A percentile compares a stretch with the other conserved stretches of the same genome.
phyloP scores from a whole-genome alignment of 1,140 invertebrate species.

The Dolichoris vasculosae region DNA sequence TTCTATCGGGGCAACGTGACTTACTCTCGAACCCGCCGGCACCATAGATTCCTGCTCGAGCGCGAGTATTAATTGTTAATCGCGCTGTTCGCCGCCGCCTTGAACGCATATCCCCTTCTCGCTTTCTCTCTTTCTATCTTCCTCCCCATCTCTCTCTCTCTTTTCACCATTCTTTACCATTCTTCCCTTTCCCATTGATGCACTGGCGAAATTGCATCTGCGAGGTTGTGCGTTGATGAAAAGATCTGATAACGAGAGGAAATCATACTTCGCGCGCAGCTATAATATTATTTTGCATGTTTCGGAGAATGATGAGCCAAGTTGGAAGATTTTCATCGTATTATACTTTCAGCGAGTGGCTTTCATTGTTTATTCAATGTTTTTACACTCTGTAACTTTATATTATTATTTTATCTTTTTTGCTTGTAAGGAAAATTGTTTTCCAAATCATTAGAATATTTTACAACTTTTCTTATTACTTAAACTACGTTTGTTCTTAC shows the following conservation, averaged over 20 bases:
- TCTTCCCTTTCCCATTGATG: conserved; percentile 19
- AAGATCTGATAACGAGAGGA: conserved; percentile 38
- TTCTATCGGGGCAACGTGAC: conserved; percentile 68
- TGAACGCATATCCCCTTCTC: background rate
- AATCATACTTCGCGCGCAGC: background rate
- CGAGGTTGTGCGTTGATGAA: conserved; percentile 5
- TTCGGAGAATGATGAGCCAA: background rate
- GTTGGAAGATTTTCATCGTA: background rate
- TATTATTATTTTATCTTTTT: background rate
- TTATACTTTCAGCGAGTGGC: too few species aligned
- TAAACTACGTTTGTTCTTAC: too few species aligned
- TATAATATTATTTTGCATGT: conserved; percentile 24
- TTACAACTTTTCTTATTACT: too few species aligned
- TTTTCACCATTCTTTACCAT: background rate
- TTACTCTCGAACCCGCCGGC: conserved; percentile 59
- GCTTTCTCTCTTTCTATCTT: background rate
- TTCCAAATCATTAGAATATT: too few species aligned
- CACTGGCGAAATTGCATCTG: conserved; percentile 16
- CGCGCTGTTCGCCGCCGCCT: conserved; percentile 25
- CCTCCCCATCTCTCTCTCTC: background rate
- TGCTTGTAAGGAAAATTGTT: too few species aligned
- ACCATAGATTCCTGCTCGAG: conserved; percentile 49
- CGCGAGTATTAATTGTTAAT: conserved; percentile 68
- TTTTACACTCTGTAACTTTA: background rate
- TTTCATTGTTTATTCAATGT: background rate